phyloP scores from a whole-genome alignment of 2,113 vertebrate genomes.

The Blennius ocellaris region DNA sequence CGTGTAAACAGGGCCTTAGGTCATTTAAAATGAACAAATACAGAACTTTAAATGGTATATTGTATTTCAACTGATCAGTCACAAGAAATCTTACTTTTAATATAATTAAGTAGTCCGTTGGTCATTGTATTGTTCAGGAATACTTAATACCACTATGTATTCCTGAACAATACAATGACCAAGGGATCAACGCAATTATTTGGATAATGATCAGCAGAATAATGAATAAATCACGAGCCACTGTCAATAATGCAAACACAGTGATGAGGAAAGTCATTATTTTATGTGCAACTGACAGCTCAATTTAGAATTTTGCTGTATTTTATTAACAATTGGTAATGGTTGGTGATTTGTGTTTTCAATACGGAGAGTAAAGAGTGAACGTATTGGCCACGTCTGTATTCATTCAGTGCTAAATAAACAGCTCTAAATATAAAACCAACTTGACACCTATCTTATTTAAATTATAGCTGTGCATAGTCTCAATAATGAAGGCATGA shows the following conservation, averaged over 20 bases:
- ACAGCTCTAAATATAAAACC: conserved; percentile 16
- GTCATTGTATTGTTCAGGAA: not conserved
- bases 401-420: conserved; percentile 1
- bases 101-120: too few species aligned
- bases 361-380: conserved; percentile 8
- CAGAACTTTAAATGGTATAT: too few species aligned
- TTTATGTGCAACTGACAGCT: not conserved
- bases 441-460: conserved; percentile 8
- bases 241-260: not conserved
- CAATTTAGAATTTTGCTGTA: not conserved
- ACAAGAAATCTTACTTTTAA: too few species aligned
- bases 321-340: not conserved
- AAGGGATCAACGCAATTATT: not conserved
- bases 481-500: conserved; percentile 63
- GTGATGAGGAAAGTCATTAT: not conserved
- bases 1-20: too few species aligned
- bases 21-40: too few species aligned
- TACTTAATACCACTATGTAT: not conserved
- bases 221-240: not conserved
- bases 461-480: conserved; percentile 46
- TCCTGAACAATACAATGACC: not conserved
- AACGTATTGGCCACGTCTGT: not conserved
- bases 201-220: not conserved
- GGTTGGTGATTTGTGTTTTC: not conserved
- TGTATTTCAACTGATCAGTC: too few species aligned